A percentile compares a stretch with the other conserved stretches of the same genome.
These are phyloP conservation scores for Antitype chi DNA, from an alignment of 2,888 invertebrate species.

Conservation along the genomic window DNA sequence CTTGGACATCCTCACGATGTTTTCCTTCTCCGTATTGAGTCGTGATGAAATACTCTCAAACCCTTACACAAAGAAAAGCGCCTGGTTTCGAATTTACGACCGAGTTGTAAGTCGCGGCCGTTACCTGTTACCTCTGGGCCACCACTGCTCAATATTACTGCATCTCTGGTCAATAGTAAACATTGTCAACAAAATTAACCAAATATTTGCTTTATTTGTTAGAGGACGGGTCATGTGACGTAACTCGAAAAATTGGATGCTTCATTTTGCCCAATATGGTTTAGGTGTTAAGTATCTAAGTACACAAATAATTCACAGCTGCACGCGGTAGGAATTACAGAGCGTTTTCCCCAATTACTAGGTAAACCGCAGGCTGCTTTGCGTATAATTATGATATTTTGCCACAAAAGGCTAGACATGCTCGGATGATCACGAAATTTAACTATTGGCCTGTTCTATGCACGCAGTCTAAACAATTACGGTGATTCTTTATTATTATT, in stretches of 20 bases:
- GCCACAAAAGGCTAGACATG: background rate
- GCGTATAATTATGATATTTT: conserved; percentile 1
- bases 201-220: conserved; percentile 9
- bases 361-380: background rate
- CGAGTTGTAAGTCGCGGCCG: too few species aligned
- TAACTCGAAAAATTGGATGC: background rate
- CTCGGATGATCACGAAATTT: background rate
- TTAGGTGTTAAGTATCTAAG: background rate
- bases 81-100: too few species aligned
- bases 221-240: background rate
- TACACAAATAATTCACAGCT: background rate
- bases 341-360: background rate
- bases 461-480: background rate
- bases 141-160: too few species aligned
- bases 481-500: background rate
- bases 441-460: background rate
- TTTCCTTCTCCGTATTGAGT: too few species aligned
- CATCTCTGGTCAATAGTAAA: background rate
- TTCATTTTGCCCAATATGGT: background rate
- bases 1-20: too few species aligned
- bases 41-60: too few species aligned
- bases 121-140: too few species aligned
- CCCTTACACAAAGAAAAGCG: too few species aligned
- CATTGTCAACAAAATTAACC: too few species aligned
- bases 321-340: background rate